Evolutionary conservation across 2,797 vertebrate genomes (phyloP).

Genomic region (Gymnothorax reevesii): DNA sequence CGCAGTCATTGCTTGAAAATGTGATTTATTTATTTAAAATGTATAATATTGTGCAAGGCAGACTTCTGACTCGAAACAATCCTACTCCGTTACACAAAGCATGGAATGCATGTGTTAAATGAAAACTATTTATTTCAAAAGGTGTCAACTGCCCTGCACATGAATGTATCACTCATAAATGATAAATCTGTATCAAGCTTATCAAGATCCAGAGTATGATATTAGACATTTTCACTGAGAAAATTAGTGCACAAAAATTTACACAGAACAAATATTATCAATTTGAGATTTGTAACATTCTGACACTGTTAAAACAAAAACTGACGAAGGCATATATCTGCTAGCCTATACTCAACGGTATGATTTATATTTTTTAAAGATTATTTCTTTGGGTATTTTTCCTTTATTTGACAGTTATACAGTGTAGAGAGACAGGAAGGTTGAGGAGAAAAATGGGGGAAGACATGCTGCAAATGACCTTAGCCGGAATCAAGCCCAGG

Average conservation of each 20-base stretch:
- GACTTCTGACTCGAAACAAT: background rate
- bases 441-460: too few species aligned
- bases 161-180: slow-evolving; percentile 1
- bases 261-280: background rate
- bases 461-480: too few species aligned
- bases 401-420: too few species aligned
- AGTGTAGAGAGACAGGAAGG: too few species aligned
- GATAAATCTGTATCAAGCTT: background rate
- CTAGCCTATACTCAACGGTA: background rate
- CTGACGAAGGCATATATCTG: background rate
- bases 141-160: background rate
- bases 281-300: background rate
- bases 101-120: too few species aligned
- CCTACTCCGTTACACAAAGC: background rate
- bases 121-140: background rate
- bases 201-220: background rate
- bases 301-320: background rate
- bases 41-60: background rate
- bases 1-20: background rate
- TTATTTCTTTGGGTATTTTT: too few species aligned
- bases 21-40: background rate
- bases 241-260: background rate
- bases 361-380: too few species aligned
- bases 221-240: background rate
- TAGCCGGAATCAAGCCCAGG: too few species aligned